Percentiles rank a stretch among this genome's conserved stretches.
phyloP scores from a whole-genome alignment of 2,888 invertebrate species.

The Punctoribates punctum region DNA sequence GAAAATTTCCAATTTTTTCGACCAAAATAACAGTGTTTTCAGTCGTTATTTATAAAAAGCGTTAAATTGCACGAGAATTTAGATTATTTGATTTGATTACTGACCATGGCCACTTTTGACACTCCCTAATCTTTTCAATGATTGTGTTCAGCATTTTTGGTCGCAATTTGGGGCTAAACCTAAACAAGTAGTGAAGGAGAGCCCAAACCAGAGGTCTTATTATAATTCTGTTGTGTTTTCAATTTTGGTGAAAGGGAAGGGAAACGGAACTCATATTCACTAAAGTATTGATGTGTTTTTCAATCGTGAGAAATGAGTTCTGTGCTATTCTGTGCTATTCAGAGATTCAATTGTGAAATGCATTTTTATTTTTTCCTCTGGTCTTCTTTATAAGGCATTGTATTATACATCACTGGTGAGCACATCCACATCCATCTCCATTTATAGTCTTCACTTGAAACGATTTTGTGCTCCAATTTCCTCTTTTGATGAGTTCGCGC shows the following conservation, averaged over 20 bases:
- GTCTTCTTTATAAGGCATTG: constrained; percentile 3
- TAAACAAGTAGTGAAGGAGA: too few relatives aligned
- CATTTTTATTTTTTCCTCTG: background rate
- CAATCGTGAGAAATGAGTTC: background rate
- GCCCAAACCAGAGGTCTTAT: background rate
- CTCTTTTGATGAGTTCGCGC: constrained; percentile 26
- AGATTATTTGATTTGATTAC: too few relatives aligned
- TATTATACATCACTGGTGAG: background rate
- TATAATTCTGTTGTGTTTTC: background rate
- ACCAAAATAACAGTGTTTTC: too few relatives aligned
- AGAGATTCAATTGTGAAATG: constrained; percentile 19
- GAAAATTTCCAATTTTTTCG: too few relatives aligned
- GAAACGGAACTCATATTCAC: background rate
- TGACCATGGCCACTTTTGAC: too few relatives aligned
- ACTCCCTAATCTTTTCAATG: too few relatives aligned
- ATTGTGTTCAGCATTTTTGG: too few relatives aligned
- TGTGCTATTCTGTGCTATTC: constrained; percentile 2
- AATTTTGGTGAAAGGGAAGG: background rate
- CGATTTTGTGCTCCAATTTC: constrained; percentile 32
- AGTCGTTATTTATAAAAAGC: too few relatives aligned
- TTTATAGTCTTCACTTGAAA: constrained; percentile 17
- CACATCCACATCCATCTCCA: constrained; percentile 21
- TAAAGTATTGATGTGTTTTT: background rate
- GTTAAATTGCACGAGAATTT: too few relatives aligned
- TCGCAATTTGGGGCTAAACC: too few relatives aligned